Base-by-base conservation (phyloP, 2,888 invertebrate species). In the Drosophila maculinotata region DNA sequence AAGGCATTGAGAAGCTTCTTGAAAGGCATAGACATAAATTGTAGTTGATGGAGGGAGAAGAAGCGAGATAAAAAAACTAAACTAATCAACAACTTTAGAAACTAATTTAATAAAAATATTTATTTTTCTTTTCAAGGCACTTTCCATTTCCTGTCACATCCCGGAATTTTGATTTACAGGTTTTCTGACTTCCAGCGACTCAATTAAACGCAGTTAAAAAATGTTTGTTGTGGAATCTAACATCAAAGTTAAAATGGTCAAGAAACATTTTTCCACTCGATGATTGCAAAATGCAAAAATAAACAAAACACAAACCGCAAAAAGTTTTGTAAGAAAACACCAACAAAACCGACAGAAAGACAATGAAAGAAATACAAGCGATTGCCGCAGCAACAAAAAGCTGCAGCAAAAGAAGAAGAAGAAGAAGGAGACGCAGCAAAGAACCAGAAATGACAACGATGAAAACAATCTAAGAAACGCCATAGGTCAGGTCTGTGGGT, bases 401-500 rank as follows among this genome's bases (percentile, higher is more conserved):
- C 51, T 52, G 33, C 35, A 69, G 10, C 33, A 53, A 30, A 26
- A 44, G 7, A 30, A 28, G 42, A 33, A 69, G 28, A 54, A 38
- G 25, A n/a, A 28, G 25, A 44, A 38, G 35, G 41, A 36, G 41
- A 48, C 36, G 25, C 42, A 71, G 26, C 41, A 47, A 39, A 74
- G 69, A 75, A 74, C 60, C 47, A 65, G 57, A 66, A 56, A 62
- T 44, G 57, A 47, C 45, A 64, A 41, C 39, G 30, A 26, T 7
- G 28, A 42, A 30, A 14, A 25, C 25, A 47, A 42, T 38, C 39
- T 52, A 41, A 45, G 51, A 60, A 59, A 25, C 49, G 35, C 35
- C 53, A 87, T 84, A 81, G 87, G 81, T 84, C 81, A 81, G 81
- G 79, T 87, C 82, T 87, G 60, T 66, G 72, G 72, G 81, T 72